Evolutionary conservation across 2,797 vertebrate species (phyloP).

Genomic region (Xenopus petersii): DNA sequence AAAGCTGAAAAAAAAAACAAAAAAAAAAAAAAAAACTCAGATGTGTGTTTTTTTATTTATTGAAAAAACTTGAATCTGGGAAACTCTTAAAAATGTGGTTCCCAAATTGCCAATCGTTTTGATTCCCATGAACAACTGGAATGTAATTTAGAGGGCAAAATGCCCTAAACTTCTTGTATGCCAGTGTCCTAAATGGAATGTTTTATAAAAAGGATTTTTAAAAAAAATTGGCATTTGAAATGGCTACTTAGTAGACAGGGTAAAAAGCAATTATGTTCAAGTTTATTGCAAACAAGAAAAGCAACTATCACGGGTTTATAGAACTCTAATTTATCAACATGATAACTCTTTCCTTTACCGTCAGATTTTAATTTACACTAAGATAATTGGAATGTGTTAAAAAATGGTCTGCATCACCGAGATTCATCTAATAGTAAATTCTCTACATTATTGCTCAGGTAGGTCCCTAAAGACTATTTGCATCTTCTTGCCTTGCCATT

Average conservation of each 20-base stretch:
- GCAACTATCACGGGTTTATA: slow-evolving; percentile 21
- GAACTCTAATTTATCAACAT: slow-evolving; percentile 28
- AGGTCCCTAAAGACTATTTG: not conserved
- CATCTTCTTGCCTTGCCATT: slow-evolving; percentile 9
- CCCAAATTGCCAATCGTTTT: too few relatives aligned
- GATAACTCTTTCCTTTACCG: slow-evolving; percentile 12
- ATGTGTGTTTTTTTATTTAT: too few relatives aligned
- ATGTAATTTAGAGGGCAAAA: too few relatives aligned
- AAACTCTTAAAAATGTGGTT: too few relatives aligned
- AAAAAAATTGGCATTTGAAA: slow-evolving; percentile 19
- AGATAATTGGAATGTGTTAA: slow-evolving; percentile 24
- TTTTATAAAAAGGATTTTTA: too few relatives aligned
- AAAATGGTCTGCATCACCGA: slow-evolving; percentile 4
- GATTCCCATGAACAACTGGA: too few relatives aligned
- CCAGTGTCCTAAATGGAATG: too few relatives aligned
- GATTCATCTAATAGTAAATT: slow-evolving; percentile 16
- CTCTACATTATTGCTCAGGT: not conserved
- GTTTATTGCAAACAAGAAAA: slow-evolving; percentile 19
- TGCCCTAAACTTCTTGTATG: too few relatives aligned
- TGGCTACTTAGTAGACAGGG: slow-evolving; percentile 17
- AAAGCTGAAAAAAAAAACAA: too few relatives aligned
- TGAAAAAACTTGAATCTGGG: too few relatives aligned
- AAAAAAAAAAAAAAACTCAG: too few relatives aligned
- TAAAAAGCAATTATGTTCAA: slow-evolving; percentile 41
- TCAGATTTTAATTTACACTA: slow-evolving; percentile 37